A percentile compares a stretch with the other conserved stretches of the same genome.
phyloP scores from a whole-genome alignment of 2,797 vertebrate species.

The Chaenodraco wilsoni region DNA sequence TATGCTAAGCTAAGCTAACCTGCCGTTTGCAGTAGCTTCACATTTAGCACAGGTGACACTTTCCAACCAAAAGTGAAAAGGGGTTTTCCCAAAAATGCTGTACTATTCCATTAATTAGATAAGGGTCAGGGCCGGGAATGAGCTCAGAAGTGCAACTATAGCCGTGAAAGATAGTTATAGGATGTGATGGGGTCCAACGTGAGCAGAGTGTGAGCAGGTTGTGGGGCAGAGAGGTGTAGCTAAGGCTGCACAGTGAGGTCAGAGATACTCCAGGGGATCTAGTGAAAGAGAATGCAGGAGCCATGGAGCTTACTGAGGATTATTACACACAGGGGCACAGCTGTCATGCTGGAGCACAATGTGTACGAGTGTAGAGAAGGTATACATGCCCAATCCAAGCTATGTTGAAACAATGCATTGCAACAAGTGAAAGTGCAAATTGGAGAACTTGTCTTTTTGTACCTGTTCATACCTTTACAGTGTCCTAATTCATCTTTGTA shows the following conservation, averaged over 20 bases:
- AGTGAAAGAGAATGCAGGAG: slow-evolving; percentile 67
- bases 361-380: slow-evolving; percentile 21
- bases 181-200: background rate
- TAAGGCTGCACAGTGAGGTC: slow-evolving; percentile 45
- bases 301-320: slow-evolving; percentile 73
- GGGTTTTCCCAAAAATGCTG: slow-evolving; percentile 3
- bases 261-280: slow-evolving; percentile 63
- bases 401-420: slow-evolving; percentile 24
- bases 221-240: slow-evolving; percentile 2
- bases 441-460: slow-evolving; percentile 27
- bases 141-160: slow-evolving; percentile 5
- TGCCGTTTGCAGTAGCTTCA: fast-evolving
- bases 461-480: slow-evolving; percentile 34
- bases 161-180: background rate
- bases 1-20: slow-evolving; percentile 4
- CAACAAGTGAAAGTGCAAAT: slow-evolving; percentile 17
- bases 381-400: slow-evolving; percentile 16
- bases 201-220: slow-evolving; percentile 12
- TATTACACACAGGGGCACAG: slow-evolving; percentile 66
- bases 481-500: slow-evolving; percentile 38
- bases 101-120: slow-evolving; percentile 1
- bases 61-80: background rate
- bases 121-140: background rate
- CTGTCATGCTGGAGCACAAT: slow-evolving; percentile 56
- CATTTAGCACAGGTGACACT: background rate